A percentile compares a stretch with the other conserved stretches of the same genome.
These are phyloP conservation scores for Enteromius afrohamiltoni DNA, from an alignment of 2,797 vertebrate genomes.

Conservation along the genomic window DNA sequence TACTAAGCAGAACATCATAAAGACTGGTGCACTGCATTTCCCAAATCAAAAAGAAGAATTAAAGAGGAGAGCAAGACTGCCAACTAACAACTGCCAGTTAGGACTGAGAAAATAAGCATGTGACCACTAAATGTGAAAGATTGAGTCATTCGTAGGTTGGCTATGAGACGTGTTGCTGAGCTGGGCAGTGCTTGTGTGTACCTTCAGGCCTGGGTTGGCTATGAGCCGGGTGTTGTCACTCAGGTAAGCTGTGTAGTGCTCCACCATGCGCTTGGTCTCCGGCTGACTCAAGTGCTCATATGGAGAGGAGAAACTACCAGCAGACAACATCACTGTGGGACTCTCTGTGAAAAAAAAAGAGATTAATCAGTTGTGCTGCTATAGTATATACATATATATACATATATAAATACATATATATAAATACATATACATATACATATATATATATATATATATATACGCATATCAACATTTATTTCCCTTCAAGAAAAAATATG, in stretches of 20 bases:
- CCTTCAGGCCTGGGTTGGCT: constrained; percentile 97
- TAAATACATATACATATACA: not conserved
- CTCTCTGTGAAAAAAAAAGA: constrained; percentile 80
- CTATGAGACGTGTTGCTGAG: constrained; percentile 75
- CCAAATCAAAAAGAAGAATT: constrained; percentile 22
- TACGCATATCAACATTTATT: not conserved
- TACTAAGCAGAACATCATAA: not conserved
- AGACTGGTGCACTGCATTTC: not conserved
- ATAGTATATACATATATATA: too few species aligned
- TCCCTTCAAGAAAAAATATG: not conserved
- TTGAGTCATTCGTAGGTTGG: constrained; percentile 79
- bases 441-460: too few species aligned
- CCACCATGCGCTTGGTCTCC: constrained; percentile 98
- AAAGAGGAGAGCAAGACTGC: not conserved
- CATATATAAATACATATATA: too few species aligned
- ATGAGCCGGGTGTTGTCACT: constrained; percentile 98
- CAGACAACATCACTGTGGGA: constrained; percentile 96
- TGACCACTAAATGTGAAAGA: constrained; percentile 57
- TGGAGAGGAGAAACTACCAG: constrained; percentile 96
- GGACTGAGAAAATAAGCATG: constrained; percentile 29
- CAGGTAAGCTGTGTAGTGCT: constrained; percentile 98
- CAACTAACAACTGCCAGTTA: not conserved
- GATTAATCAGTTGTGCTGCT: not conserved
- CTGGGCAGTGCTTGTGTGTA: constrained; percentile 62
- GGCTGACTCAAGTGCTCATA: constrained; percentile 98